Base-by-base conservation (phyloP, 2,797 vertebrate species). In the Bradypodion pumilum region DNA sequence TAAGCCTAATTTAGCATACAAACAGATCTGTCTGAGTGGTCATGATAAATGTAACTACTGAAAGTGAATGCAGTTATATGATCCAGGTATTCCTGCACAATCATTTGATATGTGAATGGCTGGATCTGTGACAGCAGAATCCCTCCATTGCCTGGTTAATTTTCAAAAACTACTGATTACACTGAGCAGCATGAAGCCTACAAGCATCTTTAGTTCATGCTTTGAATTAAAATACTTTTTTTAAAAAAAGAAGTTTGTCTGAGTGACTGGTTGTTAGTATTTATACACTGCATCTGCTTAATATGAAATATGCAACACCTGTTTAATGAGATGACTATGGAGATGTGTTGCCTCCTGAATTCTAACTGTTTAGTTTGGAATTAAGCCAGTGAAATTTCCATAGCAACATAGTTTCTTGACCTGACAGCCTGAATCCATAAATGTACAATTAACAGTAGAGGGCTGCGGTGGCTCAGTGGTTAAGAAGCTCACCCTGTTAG, bases 381-480 rank as follows among this genome's bases (percentile, higher is more conserved):
- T 89, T 89, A 88, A 19, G 75, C 85, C 83, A 78, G 74, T 52
- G 82, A 90, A 70, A 89, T 84, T 81, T 88, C 80, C 78, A 83
- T 86, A 75, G 82, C 74, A 80, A 92, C 82, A 59, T 49, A 83
- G 82, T 78, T 78, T 81, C 59, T 80, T 80, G 46, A 42, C 74
- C 74, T 60, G 76, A n/a, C 81, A 56, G 77, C 73, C 46, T 78
- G 12, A 85, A 88, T 80, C 60, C 46, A 23, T 52, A 76, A 84
- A 73, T 83, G 82, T 77, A 52, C 13, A 84, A 87, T 66, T 7
- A 4, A 66, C 84, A n/a, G n/a, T n/a, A n/a, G n/a, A n/a, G n/a
- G n/a, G n/a, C n/a, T n/a, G n/a, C n/a, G n/a, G n/a, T n/a, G n/a
- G n/a, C n/a, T n/a, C n/a, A n/a, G n/a, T n/a, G n/a, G n/a, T n/a